Base-by-base conservation (phyloP, 1,140 invertebrate species). In the Cyrtorhinus lividipennis region DNA sequence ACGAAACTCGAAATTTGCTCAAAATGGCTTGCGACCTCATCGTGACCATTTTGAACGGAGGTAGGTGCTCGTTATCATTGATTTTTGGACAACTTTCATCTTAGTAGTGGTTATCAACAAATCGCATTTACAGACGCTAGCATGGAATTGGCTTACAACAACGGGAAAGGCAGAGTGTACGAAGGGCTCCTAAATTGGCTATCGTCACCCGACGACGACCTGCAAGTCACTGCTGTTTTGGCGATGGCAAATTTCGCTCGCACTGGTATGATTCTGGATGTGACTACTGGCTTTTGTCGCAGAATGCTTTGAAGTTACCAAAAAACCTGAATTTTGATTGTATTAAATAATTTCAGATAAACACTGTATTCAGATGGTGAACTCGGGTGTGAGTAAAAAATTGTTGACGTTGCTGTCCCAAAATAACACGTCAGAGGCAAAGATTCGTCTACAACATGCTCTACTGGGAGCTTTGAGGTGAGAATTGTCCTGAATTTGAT, bases 51-150 rank as follows among this genome's bases (percentile, higher is more conserved):
- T 74, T 92, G 24, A 91, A 88, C 62, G 89, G 88, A 75, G 89
- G 88, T 90, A 77, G 76, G 30, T n/a, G n/a, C n/a, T n/a, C n/a
- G n/a, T n/a, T n/a, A n/a, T n/a, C n/a, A n/a, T n/a, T n/a, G n/a
- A n/a, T n/a, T n/a, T n/a, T n/a, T n/a, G n/a, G n/a, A n/a, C n/a
- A n/a, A n/a, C n/a, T n/a, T n/a, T n/a, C n/a, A n/a, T n/a, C n/a
- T n/a, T n/a, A n/a, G n/a, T n/a, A n/a, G n/a, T n/a, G n/a, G n/a
- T n/a, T n/a, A n/a, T n/a, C n/a, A n/a, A n/a, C n/a, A n/a, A n/a
- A n/a, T n/a, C n/a, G n/a, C n/a, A n/a, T n/a, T n/a, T n/a, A n/a
- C 69, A 93, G 91, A 94, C 78, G 84, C 87, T 68, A 88, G 89
- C 64, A 93, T 93, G 89, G 80, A 88, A 68, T 74, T 82, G 24